phyloP scores from a whole-genome alignment of 1,140 invertebrate species.

The Ceratina japonica region DNA sequence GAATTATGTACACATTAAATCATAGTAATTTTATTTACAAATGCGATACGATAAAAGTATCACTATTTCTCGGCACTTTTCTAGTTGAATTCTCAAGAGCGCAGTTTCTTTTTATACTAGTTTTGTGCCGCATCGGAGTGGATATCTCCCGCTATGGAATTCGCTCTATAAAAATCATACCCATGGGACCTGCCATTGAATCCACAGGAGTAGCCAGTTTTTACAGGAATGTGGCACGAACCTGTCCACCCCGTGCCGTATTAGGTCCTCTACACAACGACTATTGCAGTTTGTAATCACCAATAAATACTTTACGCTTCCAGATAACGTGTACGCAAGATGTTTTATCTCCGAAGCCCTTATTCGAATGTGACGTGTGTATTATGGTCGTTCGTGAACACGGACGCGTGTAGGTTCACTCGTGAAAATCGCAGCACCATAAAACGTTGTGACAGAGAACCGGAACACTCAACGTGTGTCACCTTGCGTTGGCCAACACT shows the following conservation, averaged over 20 bases:
- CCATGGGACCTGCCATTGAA: neutral
- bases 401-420: slow-evolving; percentile 18
- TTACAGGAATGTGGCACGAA: neutral
- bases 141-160: neutral
- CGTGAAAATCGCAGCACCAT: slow-evolving; percentile 41
- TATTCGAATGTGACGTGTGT: slow-evolving; percentile 60
- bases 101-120: neutral
- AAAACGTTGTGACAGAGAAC: slow-evolving; percentile 58
- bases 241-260: neutral
- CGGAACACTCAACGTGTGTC: slow-evolving; percentile 44
- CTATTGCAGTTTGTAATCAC: slow-evolving; percentile 35
- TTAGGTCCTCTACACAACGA: neutral
- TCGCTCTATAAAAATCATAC: neutral
- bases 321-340: slow-evolving; percentile 49
- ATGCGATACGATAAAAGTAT: neutral
- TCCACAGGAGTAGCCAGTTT: neutral
- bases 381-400: slow-evolving; percentile 48
- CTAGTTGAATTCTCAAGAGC: neutral
- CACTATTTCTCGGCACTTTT: neutral
- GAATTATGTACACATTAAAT: no score
- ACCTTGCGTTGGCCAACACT: slow-evolving; percentile 44
- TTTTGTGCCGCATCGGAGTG: neutral
- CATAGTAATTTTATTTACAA: no score
- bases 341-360: slow-evolving; percentile 49
- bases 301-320: slow-evolving; percentile 50